Evolutionary conservation across 2,888 invertebrate genomes (phyloP).

Genomic region (Epinotia bilunana): DNA sequence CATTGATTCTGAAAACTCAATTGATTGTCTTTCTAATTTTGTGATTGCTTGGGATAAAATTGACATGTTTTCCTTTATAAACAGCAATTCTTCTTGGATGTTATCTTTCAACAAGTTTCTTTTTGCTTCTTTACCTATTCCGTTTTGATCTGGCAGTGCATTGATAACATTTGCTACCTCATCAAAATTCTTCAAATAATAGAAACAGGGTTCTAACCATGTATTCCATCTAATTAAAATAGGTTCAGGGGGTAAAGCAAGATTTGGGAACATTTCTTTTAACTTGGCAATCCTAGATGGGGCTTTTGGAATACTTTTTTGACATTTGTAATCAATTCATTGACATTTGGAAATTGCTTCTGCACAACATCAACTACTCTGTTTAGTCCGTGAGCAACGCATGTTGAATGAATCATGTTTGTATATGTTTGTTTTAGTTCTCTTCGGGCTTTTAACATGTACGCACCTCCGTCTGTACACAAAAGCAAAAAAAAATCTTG

Average conservation of each 20-base stretch:
- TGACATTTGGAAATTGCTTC: constrained; percentile 26
- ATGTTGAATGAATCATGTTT: constrained; percentile 16
- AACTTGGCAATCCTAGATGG: constrained; percentile 20
- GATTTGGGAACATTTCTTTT: constrained; percentile 14
- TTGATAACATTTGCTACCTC: constrained; percentile 8
- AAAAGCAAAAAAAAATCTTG: constrained; percentile 14
- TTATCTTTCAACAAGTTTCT: constrained; percentile 6
- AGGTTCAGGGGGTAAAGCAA: constrained; percentile 12
- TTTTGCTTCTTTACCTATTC: constrained; percentile 8
- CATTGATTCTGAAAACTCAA: constrained; percentile 5
- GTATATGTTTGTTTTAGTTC: constrained; percentile 7
- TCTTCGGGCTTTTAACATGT: constrained; percentile 14
- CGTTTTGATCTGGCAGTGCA: constrained; percentile 13
- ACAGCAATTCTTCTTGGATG: constrained; percentile 3
- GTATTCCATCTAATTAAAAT: constrained; percentile 17
- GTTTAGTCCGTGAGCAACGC: constrained; percentile 15
- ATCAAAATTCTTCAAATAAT: constrained; percentile 9
- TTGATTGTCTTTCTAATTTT: constrained; percentile 7
- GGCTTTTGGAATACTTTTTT: constrained; percentile 15
- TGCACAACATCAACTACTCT: constrained; percentile 19
- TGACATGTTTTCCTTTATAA: constrained; percentile 7
- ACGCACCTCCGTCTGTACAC: constrained; percentile 10
- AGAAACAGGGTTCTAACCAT: constrained; percentile 11
- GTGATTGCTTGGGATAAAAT: constrained; percentile 4
- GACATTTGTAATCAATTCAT: constrained; percentile 6